phyloP scores from a whole-genome alignment of 2,888 invertebrate genomes.

The Caenorhabditis parvicauda region DNA sequence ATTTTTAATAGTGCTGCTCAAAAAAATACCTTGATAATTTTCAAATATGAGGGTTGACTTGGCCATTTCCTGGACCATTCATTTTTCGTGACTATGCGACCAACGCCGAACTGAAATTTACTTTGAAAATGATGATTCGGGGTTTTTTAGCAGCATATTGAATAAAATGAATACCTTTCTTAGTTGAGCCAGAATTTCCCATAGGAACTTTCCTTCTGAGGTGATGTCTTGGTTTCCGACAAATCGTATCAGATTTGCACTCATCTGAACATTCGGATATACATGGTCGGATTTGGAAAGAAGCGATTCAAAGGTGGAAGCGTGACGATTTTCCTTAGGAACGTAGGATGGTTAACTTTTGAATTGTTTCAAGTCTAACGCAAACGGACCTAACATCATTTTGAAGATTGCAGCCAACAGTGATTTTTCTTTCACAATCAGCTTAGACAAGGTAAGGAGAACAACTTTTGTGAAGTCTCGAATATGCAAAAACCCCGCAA shows the following conservation, averaged over 20 bases:
- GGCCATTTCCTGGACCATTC: slow-evolving; percentile 63
- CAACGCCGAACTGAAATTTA: slow-evolving; percentile 51
- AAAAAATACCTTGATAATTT: slow-evolving; percentile 47
- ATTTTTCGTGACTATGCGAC: slow-evolving; percentile 56
- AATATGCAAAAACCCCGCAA: no score
- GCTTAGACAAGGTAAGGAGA: no score
- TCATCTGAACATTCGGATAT: no score
- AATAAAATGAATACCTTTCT: slow-evolving; percentile 17
- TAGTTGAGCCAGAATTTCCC: slow-evolving; percentile 60
- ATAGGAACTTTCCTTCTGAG: slow-evolving; percentile 59
- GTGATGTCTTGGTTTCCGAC: slow-evolving; percentile 58
- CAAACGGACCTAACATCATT: no score
- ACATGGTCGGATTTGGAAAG: no score
- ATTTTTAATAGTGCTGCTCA: not conserved
- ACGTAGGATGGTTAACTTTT: no score
- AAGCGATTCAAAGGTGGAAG: no score
- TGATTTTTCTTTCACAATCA: no score
- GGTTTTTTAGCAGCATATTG: not conserved
- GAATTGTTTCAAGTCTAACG: no score
- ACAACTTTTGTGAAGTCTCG: no score
- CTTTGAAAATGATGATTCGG: not conserved
- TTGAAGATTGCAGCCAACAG: no score
- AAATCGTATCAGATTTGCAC: slow-evolving; percentile 42
- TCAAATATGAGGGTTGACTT: slow-evolving; percentile 54
- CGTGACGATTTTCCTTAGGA: no score